A percentile compares a stretch with the other conserved stretches of the same genome.
Evolutionary conservation across 2,888 invertebrate genomes (phyloP).

Genomic region (Ctena decussata): DNA sequence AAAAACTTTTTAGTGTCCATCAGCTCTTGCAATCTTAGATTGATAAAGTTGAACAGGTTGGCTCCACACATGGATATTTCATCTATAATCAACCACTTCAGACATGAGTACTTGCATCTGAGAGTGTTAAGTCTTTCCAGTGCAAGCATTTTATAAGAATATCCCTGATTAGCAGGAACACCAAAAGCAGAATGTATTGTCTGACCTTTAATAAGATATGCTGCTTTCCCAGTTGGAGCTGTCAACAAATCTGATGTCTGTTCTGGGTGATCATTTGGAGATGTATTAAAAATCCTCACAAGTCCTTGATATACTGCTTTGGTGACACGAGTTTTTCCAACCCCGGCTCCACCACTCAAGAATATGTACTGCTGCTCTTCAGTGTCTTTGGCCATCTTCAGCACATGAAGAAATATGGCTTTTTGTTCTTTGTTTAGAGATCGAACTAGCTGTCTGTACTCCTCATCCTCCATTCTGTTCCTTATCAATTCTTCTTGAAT

Average conservation of each 20-base stretch:
- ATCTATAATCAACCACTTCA: background rate
- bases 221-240: too few species aligned
- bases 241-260: background rate
- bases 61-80: slow-evolving; percentile 13
- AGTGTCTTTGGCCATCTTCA: background rate
- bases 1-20: background rate
- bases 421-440: background rate
- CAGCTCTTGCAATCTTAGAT: background rate
- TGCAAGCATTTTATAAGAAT: background rate
- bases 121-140: background rate
- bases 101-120: background rate
- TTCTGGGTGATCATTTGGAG: background rate
- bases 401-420: background rate
- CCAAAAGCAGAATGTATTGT: background rate
- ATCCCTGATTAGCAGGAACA: too few species aligned
- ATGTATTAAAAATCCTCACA: background rate
- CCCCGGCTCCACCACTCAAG: too few species aligned
- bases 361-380: background rate
- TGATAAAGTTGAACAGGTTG: background rate
- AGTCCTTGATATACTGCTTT: background rate
- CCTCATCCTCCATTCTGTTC: too few species aligned
- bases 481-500: background rate
- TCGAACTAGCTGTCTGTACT: too few species aligned
- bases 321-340: too few species aligned
- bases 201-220: background rate